Evolutionary conservation across 2,797 vertebrate genomes (phyloP).

Genomic region (Cuniculus paca): DNA sequence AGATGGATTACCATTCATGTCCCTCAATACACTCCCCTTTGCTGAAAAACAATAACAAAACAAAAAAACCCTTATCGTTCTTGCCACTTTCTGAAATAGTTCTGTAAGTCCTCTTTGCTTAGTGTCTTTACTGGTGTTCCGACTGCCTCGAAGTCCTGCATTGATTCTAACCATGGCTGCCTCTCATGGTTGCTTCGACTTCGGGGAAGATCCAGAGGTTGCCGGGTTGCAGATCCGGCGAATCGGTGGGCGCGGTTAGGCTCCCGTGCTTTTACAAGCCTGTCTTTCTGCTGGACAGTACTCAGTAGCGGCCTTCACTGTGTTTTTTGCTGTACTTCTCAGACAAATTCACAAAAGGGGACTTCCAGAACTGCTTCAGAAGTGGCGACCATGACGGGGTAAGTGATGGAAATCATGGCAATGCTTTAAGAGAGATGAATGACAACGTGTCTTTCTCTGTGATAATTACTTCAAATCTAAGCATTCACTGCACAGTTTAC

Average conservation of each 20-base stretch:
- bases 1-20: neutral
- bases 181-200: neutral
- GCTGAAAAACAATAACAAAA: no score
- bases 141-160: no score
- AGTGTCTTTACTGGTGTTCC: no score
- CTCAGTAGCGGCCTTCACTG: neutral
- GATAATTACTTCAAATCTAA: neutral
- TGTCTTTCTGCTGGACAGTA: neutral
- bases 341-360: no score
- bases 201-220: neutral
- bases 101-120: neutral
- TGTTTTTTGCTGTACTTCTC: neutral
- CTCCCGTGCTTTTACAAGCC: accelerated
- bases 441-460: neutral
- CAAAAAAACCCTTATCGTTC: neutral
- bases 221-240: neutral
- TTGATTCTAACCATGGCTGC: neutral
- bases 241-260: accelerated
- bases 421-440: neutral
- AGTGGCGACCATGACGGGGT: no score
- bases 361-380: neutral
- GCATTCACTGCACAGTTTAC: neutral
- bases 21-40: neutral
- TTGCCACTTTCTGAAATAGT: neutral
- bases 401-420: no score